Percentiles rank a stretch among this genome's conserved stretches.
Evolutionary conservation across 2,113 vertebrate species (phyloP).

Genomic region (Seriola dumerili): DNA sequence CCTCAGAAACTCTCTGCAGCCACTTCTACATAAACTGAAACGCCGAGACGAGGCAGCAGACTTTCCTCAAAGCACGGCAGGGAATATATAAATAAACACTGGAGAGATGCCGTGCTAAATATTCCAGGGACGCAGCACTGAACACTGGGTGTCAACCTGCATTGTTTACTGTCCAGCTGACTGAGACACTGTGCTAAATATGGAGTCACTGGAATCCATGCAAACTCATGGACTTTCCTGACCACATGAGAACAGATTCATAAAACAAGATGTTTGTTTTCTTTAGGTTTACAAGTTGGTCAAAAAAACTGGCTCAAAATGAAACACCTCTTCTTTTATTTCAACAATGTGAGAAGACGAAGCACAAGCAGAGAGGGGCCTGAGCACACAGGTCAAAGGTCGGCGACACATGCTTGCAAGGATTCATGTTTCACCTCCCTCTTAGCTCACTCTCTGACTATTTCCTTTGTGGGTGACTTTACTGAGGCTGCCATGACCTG

Average conservation of each 20-base stretch:
- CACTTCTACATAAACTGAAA: constrained; percentile 13
- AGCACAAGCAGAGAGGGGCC: constrained; percentile 24
- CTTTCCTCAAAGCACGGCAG: constrained; percentile 29
- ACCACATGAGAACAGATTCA: constrained; percentile 25
- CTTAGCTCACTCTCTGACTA: constrained; percentile 50
- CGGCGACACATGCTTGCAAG: constrained; percentile 37
- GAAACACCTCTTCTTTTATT: constrained; percentile 8
- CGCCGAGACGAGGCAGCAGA: constrained; percentile 17
- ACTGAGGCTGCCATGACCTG: constrained; percentile 41
- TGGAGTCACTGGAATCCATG: constrained; percentile 13
- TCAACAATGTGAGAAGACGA: constrained; percentile 18
- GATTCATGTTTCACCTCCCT: constrained; percentile 45
- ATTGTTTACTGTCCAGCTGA: constrained; percentile 46
- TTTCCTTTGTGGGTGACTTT: constrained; percentile 41
- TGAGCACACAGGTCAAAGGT: constrained; percentile 48
- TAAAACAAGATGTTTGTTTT: constrained; percentile 13
- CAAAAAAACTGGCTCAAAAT: constrained; percentile 8
- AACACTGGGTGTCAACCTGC: constrained; percentile 22
- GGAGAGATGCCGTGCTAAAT: constrained; percentile 7
- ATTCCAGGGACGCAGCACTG: constrained; percentile 16
- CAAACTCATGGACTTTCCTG: neutral
- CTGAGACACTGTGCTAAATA: constrained; percentile 37
- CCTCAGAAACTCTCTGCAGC: constrained; percentile 25
- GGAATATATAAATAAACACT: constrained; percentile 34
- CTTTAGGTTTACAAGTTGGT: neutral